Percentiles rank a stretch among this genome's conserved stretches.
Evolutionary conservation across 2,797 vertebrate genomes (phyloP).

Genomic region (Arnoldichthys spilopterus): DNA sequence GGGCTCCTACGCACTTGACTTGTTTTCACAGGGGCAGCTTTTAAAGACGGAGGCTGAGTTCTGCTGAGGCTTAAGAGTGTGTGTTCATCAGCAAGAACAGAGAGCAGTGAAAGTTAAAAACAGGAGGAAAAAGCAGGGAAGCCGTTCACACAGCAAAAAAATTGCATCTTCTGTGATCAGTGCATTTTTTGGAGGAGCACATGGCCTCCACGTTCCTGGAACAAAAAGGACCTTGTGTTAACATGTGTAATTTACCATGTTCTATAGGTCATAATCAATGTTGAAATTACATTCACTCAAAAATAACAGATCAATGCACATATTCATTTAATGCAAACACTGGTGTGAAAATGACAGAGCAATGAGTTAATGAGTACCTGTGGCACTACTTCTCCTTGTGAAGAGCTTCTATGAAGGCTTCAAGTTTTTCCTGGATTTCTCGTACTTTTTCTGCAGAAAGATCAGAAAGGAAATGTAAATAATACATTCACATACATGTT

Average conservation of each 20-base stretch:
- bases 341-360: background rate
- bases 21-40: conserved; percentile 28
- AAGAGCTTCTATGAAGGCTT: conserved; percentile 98
- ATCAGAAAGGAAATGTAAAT: conserved; percentile 27
- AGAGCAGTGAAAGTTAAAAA: conserved; percentile 59
- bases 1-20: conserved; percentile 36
- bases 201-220: conserved; percentile 53
- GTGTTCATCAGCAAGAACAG: conserved; percentile 2
- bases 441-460: conserved; percentile 91
- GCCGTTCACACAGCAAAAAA: conserved; percentile 54
- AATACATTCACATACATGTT: background rate
- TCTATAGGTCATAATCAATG: background rate
- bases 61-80: conserved; percentile 13
- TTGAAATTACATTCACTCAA: background rate
- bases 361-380: conserved; percentile 59
- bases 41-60: conserved; percentile 8
- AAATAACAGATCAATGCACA: background rate
- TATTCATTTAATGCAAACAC: background rate
- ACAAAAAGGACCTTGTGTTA: background rate
- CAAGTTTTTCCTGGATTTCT: conserved; percentile 99
- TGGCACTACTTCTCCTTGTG: conserved; percentile 92
- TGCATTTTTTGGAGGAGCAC: conserved; percentile 63
- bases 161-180: conserved; percentile 63
- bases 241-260: background rate
- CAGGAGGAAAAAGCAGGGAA: conserved; percentile 43